phyloP scores from a whole-genome alignment of 2,797 vertebrate genomes.

The Myotis planiceps region DNA sequence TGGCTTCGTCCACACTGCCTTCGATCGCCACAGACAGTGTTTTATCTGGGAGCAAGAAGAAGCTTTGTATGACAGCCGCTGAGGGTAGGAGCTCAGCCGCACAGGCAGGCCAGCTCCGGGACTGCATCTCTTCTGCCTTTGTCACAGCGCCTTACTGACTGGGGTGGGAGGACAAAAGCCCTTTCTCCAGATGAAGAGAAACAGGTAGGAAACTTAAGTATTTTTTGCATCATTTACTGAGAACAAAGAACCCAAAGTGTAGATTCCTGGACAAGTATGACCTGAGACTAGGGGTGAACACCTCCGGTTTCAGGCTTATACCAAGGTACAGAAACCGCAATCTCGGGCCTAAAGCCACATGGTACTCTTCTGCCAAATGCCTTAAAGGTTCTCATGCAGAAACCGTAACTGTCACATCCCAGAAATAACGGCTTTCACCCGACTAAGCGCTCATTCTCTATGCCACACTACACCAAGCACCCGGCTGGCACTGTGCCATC shows the following conservation, averaged over 20 bases:
- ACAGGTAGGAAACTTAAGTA: not conserved
- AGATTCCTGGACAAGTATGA: not conserved
- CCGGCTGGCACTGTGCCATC: not conserved
- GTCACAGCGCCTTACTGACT: not conserved
- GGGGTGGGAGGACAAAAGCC: not conserved
- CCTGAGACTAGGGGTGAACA: not conserved
- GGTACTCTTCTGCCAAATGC: not conserved
- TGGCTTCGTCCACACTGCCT: conserved; percentile 98
- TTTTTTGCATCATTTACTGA: not conserved
- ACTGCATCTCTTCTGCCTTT: not conserved
- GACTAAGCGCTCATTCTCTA: not conserved
- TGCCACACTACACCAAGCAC: not conserved
- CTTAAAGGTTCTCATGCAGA: not conserved
- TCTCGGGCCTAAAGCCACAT: not conserved
- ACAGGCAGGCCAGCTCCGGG: not conserved
- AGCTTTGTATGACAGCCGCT: not conserved
- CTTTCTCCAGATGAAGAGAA: not conserved
- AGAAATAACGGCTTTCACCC: not conserved
- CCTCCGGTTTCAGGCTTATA: not conserved
- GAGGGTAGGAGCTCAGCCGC: not conserved
- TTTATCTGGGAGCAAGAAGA: conserved; percentile 89
- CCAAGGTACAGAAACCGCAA: not conserved
- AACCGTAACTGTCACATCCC: not conserved
- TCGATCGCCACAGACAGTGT: conserved; percentile 93
- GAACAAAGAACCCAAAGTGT: not conserved